Conservation (phyloP, 2,113 vertebrate species). For the Morphnarchus princeps region DNA sequence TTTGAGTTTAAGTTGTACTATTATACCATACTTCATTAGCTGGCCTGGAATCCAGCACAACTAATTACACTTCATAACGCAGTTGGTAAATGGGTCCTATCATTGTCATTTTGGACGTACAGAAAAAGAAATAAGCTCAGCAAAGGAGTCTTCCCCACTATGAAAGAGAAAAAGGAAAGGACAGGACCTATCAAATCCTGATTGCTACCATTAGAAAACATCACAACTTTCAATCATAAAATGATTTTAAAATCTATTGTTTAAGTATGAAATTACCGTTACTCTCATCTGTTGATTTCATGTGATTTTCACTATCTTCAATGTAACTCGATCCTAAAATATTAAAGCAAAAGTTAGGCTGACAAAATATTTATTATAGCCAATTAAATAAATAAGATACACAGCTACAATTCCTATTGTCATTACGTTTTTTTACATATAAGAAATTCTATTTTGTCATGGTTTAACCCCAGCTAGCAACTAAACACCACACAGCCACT, state of each 20-base stretch:
- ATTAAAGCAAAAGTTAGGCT: background rate
- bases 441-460: background rate
- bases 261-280: slow-evolving; percentile 68
- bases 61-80: background rate
- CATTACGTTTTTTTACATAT: background rate
- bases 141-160: background rate
- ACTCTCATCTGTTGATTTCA: slow-evolving; percentile 70
- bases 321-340: slow-evolving; percentile 62
- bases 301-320: slow-evolving; percentile 72
- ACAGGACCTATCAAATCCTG: background rate
- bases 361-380: background rate
- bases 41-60: background rate
- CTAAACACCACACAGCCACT: no score
- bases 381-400: background rate
- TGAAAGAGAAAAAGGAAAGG: background rate
- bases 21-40: background rate
- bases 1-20: background rate
- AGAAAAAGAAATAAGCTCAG: background rate
- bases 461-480: no score
- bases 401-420: background rate
- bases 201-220: background rate
- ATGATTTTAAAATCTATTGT: background rate
- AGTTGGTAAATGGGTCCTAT: background rate
- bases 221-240: background rate
- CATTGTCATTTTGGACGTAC: background rate